Evolutionary conservation across 2,113 vertebrate species (phyloP).

Genomic region (Brachyhypopomus gauderio): DNA sequence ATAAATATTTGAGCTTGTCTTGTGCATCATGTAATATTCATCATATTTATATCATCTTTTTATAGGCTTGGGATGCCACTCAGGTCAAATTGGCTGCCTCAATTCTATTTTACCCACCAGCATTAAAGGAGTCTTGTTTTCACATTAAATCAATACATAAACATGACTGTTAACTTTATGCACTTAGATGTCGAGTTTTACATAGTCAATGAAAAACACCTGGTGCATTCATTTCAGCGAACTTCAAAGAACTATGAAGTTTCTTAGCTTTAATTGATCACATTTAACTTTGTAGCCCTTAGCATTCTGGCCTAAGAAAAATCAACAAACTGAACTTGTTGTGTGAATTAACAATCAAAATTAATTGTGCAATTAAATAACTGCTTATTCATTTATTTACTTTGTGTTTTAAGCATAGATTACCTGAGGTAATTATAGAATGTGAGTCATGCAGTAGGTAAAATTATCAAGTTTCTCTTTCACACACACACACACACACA

Average conservation of each 20-base stretch:
- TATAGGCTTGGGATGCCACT: background rate
- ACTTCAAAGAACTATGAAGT: background rate
- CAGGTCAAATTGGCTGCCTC: background rate
- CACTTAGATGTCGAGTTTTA: background rate
- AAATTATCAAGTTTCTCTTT: background rate
- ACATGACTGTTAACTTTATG: too few relatives aligned
- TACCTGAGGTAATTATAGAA: background rate
- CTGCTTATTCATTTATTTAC: constrained; percentile 24
- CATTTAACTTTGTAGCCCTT: too few relatives aligned
- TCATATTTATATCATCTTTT: background rate
- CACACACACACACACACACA: background rate
- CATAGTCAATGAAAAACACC: background rate
- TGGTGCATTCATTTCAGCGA: background rate
- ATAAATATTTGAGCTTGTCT: background rate
- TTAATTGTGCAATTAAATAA: constrained; percentile 25
- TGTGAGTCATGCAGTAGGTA: background rate
- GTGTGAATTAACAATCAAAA: constrained; percentile 7
- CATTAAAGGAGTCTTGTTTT: too few relatives aligned
- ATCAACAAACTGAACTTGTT: too few relatives aligned
- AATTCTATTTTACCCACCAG: too few relatives aligned
- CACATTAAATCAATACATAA: too few relatives aligned
- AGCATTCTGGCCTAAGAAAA: background rate
- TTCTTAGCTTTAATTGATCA: background rate
- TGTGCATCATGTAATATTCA: background rate
- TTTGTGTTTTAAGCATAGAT: constrained; percentile 5